Evolutionary conservation across 2,888 invertebrate genomes (phyloP).

Genomic region (Oscheius onirici): DNA sequence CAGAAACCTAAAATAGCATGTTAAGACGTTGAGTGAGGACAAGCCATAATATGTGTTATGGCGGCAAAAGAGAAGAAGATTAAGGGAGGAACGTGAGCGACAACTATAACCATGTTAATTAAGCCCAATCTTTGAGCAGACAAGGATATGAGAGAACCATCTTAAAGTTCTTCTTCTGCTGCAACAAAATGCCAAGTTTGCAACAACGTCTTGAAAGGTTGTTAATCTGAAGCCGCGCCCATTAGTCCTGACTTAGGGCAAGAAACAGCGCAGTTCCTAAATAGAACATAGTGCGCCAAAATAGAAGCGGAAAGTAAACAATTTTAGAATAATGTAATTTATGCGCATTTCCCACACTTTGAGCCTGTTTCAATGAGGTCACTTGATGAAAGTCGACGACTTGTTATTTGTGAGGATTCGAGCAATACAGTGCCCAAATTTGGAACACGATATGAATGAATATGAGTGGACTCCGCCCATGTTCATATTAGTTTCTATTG

Average conservation of each 20-base stretch:
- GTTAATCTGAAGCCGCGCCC: too few species aligned
- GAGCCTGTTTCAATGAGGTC: not conserved
- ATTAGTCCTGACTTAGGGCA: too few species aligned
- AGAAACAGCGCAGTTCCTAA: not conserved
- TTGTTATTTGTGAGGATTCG: not conserved
- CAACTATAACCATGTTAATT: conserved; percentile 22
- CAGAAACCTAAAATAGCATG: not conserved
- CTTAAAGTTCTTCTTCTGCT: too few species aligned
- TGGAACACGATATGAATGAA: not conserved
- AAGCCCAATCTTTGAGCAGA: not conserved
- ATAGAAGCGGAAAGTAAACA: conserved; percentile 13
- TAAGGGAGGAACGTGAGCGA: conserved; percentile 2
- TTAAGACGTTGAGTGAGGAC: too few species aligned
- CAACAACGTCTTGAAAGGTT: too few species aligned
- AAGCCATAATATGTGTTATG: not conserved
- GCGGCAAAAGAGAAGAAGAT: conserved; percentile 1
- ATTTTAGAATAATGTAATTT: conserved; percentile 15
- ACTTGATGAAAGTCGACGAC: not conserved
- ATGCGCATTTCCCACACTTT: conserved; percentile 4
- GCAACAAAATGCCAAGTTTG: too few species aligned
- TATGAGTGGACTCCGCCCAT: not conserved
- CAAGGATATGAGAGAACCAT: too few species aligned
- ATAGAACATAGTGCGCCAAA: not conserved
- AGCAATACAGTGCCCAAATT: not conserved
- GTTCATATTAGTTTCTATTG: not conserved